Evolutionary conservation across 2,113 vertebrate species (phyloP).

Genomic region (Nothocercus nigrocapillus): DNA sequence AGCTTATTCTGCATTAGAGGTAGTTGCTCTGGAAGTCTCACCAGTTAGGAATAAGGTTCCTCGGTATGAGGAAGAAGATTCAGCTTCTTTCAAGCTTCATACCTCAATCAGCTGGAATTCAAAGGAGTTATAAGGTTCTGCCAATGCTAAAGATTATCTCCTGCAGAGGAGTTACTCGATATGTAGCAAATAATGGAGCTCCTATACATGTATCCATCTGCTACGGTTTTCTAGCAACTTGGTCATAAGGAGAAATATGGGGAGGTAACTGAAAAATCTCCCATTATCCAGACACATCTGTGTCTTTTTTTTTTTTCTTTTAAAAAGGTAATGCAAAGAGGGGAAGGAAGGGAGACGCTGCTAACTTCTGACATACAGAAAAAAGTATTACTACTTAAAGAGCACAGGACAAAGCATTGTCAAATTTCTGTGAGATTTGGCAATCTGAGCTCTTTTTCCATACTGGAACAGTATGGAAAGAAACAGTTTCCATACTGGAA

Average conservation of each 20-base stretch:
- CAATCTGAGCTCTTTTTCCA: not conserved
- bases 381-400: not conserved
- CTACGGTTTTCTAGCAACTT: not conserved
- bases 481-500: not conserved
- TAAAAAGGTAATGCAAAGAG: not conserved
- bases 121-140: not conserved
- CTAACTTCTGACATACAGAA: not conserved
- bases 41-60: conserved; percentile 16
- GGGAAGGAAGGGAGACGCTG: not conserved
- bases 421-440: not conserved
- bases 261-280: not conserved
- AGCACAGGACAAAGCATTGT: not conserved
- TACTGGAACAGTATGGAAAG: no score
- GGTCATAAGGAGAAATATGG: not conserved
- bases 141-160: not conserved
- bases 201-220: conserved; percentile 14
- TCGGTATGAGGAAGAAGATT: not conserved
- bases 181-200: conserved; percentile 12
- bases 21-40: not conserved
- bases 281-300: not conserved
- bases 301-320: not conserved
- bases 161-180: not conserved
- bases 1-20: not conserved
- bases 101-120: conserved; percentile 44
- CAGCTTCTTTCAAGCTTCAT: conserved; percentile 26